Percentiles rank a stretch among this genome's conserved stretches.
Evolutionary conservation across 2,113 vertebrate species (phyloP).

Genomic region (Mormoops blainvillei): DNA sequence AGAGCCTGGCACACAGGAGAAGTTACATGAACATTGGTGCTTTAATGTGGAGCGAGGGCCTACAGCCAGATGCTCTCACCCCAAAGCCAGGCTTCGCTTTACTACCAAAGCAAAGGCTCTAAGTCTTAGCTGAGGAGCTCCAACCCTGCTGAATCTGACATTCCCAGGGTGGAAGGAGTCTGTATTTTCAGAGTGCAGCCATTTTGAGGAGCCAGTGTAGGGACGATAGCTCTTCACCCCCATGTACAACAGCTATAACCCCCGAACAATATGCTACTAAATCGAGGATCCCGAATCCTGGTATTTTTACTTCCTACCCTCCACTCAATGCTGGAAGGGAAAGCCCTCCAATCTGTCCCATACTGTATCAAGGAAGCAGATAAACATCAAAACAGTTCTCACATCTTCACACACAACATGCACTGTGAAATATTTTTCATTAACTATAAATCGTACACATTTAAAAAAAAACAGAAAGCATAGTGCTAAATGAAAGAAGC

Average conservation of each 20-base stretch:
- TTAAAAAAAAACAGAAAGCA: background rate
- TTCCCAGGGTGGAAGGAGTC: background rate
- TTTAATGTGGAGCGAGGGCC: background rate
- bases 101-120: background rate
- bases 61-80: background rate
- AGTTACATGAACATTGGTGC: background rate
- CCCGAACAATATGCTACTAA: background rate
- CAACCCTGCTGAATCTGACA: background rate
- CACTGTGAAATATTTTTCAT: background rate
- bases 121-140: background rate
- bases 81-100: background rate
- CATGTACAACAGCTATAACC: fast-evolving
- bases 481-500: no score
- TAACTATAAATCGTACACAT: background rate
- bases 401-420: background rate
- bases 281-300: background rate
- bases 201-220: background rate
- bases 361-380: background rate
- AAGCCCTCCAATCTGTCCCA: background rate
- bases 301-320: background rate
- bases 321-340: background rate
- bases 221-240: background rate
- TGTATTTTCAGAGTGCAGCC: background rate
- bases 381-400: background rate
- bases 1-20: background rate